These are phyloP conservation scores for Betta splendens DNA, from an alignment of 2,797 vertebrate species.

Conservation along the genomic window DNA sequence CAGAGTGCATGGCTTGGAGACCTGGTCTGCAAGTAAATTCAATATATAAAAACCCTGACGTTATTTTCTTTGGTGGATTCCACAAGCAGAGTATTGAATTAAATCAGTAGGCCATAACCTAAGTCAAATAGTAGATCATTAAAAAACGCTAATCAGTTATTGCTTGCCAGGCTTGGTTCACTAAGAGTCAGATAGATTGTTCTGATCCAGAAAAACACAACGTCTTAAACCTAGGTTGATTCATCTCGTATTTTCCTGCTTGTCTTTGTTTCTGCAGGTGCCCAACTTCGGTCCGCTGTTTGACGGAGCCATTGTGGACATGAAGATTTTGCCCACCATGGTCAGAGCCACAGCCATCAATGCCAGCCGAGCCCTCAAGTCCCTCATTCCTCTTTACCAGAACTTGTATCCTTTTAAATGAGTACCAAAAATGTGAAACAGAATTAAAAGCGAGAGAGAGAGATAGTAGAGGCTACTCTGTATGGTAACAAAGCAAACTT, in stretches of 20 bases:
- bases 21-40: conserved; percentile 62
- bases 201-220: conserved; percentile 13
- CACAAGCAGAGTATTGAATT: conserved; percentile 65
- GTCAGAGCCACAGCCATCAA: conserved; percentile 98
- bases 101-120: conserved; percentile 55
- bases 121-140: conserved; percentile 44
- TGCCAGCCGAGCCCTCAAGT: conserved; percentile 95
- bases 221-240: background rate
- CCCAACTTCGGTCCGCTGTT: conserved; percentile 98
- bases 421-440: background rate
- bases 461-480: background rate
- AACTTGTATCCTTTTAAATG: conserved; percentile 95
- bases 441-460: conserved; percentile 26
- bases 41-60: conserved; percentile 59
- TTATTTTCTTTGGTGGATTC: conserved; percentile 74
- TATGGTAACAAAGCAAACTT: too few relatives aligned
- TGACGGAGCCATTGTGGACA: conserved; percentile 97
- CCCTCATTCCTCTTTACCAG: conserved; percentile 96
- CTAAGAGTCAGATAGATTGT: conserved; percentile 14
- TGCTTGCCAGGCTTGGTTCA: conserved; percentile 22
- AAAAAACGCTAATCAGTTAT: conserved; percentile 23
- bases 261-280: conserved; percentile 78
- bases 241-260: background rate
- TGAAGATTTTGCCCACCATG: conserved; percentile 95
- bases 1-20: conserved; percentile 57